Evolutionary conservation across 2,113 vertebrate species (phyloP).

Genomic region (Cheirogaleus medius): DNA sequence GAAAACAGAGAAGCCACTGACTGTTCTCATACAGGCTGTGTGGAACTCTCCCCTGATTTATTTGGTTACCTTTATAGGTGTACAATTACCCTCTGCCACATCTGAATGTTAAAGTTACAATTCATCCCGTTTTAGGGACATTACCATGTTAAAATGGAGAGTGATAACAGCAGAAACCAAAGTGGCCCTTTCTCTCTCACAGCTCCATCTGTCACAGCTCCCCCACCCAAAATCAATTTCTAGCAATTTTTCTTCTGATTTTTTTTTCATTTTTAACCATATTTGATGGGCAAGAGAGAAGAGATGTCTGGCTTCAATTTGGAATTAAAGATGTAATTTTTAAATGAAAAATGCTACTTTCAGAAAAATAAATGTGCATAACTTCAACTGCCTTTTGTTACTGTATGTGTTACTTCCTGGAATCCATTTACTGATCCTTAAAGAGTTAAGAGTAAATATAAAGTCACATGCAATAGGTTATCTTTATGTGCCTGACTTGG

Average conservation of each 20-base stretch:
- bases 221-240: background rate
- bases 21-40: background rate
- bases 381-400: slow-evolving; percentile 56
- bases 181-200: background rate
- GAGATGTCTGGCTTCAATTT: slow-evolving; percentile 25
- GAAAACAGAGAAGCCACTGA: background rate
- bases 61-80: background rate
- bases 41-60: background rate
- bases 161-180: background rate
- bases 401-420: slow-evolving; percentile 52
- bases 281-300: slow-evolving; percentile 40
- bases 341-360: slow-evolving; percentile 36
- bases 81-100: background rate
- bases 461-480: slow-evolving; percentile 70
- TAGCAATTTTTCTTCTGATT: background rate
- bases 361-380: slow-evolving; percentile 10
- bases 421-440: slow-evolving; percentile 45
- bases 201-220: background rate
- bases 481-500: slow-evolving; percentile 32
- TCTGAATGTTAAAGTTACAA: background rate
- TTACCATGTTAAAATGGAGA: background rate
- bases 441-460: background rate
- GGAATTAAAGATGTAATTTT: background rate
- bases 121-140: background rate
- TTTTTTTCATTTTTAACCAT: background rate